phyloP scores from a whole-genome alignment of 64 coral and sea anemone species.

The Exaiptasia diaphana region DNA sequence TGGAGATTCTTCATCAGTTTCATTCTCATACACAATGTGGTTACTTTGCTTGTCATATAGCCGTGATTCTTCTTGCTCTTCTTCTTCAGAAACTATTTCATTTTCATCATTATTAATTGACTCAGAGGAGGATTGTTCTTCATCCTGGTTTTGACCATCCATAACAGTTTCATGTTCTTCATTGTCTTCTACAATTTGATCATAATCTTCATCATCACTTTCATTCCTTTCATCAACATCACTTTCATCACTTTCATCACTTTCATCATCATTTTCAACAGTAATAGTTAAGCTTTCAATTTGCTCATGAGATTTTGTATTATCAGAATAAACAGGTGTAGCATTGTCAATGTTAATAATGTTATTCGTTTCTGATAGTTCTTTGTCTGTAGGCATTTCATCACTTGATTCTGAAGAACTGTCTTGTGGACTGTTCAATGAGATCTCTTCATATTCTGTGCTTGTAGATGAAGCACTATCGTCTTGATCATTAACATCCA shows the following conservation, averaged over 20 bases:
- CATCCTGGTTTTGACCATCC: too few species aligned
- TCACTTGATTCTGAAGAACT: neutral
- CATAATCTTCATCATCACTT: neutral
- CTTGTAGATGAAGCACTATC: slow-evolving; percentile 1
- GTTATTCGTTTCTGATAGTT: too few species aligned
- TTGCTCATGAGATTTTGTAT: neutral
- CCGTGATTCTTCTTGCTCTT: neutral
- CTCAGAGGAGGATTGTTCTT: too few species aligned
- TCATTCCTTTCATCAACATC: neutral
- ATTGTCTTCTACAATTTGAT: neutral
- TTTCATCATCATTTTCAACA: neutral
- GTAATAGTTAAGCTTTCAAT: slow-evolving; percentile 17
- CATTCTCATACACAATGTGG: neutral
- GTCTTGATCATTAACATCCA: neutral
- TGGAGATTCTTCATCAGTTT: neutral
- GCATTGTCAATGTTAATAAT: too few species aligned
- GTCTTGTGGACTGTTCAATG: neutral
- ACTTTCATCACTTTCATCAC: neutral
- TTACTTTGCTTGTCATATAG: neutral
- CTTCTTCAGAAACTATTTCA: neutral
- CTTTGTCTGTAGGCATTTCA: neutral
- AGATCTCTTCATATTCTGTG: slow-evolving; percentile 19
- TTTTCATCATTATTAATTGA: too few species aligned
- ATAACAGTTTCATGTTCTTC: neutral
- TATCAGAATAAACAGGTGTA: neutral